Evolutionary conservation across 2,113 vertebrate genomes (phyloP).

Genomic region (Apaloderma vittatum): DNA sequence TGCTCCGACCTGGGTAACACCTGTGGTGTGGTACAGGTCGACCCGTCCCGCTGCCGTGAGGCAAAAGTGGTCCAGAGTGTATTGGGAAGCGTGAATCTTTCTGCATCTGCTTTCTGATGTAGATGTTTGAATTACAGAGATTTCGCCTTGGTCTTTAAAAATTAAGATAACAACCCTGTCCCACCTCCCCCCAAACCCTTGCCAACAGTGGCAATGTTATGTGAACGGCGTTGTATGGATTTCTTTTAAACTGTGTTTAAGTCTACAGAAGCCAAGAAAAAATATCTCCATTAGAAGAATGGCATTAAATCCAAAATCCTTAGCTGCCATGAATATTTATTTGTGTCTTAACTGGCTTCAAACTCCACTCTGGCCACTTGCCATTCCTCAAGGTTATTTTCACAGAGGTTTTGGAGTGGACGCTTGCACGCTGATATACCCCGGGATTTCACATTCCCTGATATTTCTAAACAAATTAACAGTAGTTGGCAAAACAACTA

Average conservation of each 20-base stretch:
- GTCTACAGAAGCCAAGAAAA: background rate
- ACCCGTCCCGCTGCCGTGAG: background rate
- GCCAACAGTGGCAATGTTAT: background rate
- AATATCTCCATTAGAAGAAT: constrained; percentile 22
- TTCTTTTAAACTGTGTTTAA: constrained; percentile 9
- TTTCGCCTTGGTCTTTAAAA: background rate
- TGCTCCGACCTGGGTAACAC: background rate
- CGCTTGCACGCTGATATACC: background rate
- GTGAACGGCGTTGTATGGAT: background rate
- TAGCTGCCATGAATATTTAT: constrained; percentile 34
- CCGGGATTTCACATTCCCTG: constrained; percentile 1
- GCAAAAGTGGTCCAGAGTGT: background rate
- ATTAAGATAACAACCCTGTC: background rate
- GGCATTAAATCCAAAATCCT: constrained; percentile 29
- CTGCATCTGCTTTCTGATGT: background rate
- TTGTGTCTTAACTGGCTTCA: constrained; percentile 9
- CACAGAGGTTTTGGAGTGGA: constrained; percentile 32
- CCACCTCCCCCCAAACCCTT: background rate
- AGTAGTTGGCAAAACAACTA: constrained; percentile 26
- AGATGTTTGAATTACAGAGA: background rate
- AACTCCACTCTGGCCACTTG: background rate
- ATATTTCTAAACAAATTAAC: constrained; percentile 38
- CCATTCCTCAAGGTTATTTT: constrained; percentile 44
- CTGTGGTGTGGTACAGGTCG: background rate
- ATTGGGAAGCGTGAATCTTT: background rate